Percentiles rank a stretch among this genome's conserved stretches.
These are phyloP conservation scores for Microcebus jonahi DNA, from an alignment of 2,113 vertebrate species.

Conservation along the genomic window DNA sequence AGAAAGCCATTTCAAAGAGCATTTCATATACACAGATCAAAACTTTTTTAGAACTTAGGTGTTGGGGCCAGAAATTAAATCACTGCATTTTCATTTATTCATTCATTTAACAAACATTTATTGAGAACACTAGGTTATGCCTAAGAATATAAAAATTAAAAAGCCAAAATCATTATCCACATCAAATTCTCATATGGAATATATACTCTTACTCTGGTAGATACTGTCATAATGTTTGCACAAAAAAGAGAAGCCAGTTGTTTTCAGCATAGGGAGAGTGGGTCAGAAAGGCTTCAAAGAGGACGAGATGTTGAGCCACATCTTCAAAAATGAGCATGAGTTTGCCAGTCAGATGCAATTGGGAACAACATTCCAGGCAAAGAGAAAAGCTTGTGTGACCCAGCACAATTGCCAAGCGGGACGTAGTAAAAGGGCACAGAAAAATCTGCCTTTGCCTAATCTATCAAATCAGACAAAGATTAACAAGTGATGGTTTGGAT, in stretches of 20 bases:
- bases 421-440: background rate
- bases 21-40: background rate
- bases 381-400: background rate
- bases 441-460: background rate
- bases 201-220: background rate
- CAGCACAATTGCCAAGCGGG: background rate
- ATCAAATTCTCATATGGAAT: background rate
- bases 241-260: background rate
- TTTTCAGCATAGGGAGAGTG: background rate
- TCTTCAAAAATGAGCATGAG: background rate
- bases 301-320: background rate
- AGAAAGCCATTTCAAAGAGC: conserved; percentile 45
- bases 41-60: conserved; percentile 7
- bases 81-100: background rate
- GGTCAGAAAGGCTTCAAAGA: background rate
- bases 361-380: background rate
- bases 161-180: conserved; percentile 45
- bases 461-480: background rate
- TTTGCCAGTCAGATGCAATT: background rate
- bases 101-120: conserved; percentile 34
- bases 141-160: conserved; percentile 19
- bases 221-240: background rate
- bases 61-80: conserved; percentile 24
- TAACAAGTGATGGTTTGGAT: background rate
- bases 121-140: background rate